Percentiles rank a stretch among this genome's conserved stretches.
phyloP scores from a whole-genome alignment of 2,113 vertebrate species.

The Vanacampus margaritifer region DNA sequence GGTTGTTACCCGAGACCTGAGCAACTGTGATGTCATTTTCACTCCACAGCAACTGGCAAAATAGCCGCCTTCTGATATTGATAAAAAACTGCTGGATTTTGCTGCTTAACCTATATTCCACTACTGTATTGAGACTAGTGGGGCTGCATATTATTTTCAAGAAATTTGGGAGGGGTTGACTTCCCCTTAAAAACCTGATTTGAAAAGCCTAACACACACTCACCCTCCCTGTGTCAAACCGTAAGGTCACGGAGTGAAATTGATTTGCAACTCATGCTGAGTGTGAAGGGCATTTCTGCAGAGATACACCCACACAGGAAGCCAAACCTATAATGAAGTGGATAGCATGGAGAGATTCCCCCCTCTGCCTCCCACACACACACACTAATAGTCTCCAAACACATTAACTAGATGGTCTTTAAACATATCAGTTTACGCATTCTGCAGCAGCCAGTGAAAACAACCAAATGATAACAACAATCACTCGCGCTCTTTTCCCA shows the following conservation, averaged over 20 bases:
- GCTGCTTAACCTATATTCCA: background rate
- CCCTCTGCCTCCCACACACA: background rate
- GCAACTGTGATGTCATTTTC: too few species aligned
- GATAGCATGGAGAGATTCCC: conserved; percentile 14
- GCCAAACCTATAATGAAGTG: conserved; percentile 42
- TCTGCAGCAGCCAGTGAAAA: background rate
- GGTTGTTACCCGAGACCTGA: too few species aligned
- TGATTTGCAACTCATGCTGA: conserved; percentile 15
- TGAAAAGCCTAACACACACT: conserved; percentile 2
- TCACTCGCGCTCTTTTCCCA: background rate
- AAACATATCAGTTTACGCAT: conserved; percentile 18
- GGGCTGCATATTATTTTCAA: too few species aligned
- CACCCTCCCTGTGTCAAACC: conserved; percentile 3
- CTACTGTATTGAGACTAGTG: too few species aligned
- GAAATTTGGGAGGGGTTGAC: too few species aligned
- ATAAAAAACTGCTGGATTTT: too few species aligned
- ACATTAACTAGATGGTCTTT: conserved; percentile 11
- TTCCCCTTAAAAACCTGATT: background rate
- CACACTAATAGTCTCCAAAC: background rate
- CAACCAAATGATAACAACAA: conserved; percentile 14
- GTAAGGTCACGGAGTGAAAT: conserved; percentile 22
- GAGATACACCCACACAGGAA: conserved; percentile 41
- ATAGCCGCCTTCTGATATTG: too few species aligned
- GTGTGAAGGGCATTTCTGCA: conserved; percentile 6
- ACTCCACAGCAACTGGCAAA: too few species aligned